Evolutionary conservation across 2,888 invertebrate species (phyloP).

Genomic region (Zelleria hepariella): DNA sequence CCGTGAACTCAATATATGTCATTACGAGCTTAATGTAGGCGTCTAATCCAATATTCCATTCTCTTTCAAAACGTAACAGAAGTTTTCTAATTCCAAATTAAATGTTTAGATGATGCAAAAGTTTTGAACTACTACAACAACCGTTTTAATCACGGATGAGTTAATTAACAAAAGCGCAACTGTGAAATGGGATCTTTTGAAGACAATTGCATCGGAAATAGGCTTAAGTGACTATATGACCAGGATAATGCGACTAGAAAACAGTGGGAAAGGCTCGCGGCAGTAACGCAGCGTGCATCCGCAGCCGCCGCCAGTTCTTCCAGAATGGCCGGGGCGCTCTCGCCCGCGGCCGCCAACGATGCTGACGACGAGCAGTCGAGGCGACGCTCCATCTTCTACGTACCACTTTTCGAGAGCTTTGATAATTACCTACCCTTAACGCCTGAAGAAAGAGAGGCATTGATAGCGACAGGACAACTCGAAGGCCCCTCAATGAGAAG

Average conservation of each 20-base stretch:
- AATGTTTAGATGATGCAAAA: background rate
- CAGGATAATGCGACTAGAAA: slow-evolving; percentile 43
- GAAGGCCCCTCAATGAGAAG: slow-evolving; percentile 33
- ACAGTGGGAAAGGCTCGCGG: slow-evolving; percentile 33
- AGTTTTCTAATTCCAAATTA: background rate
- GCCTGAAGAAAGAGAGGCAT: slow-evolving; percentile 57
- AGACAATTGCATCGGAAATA: slow-evolving; percentile 33
- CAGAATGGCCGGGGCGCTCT: slow-evolving; percentile 51
- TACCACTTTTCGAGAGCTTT: slow-evolving; percentile 76
- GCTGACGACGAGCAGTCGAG: slow-evolving; percentile 64
- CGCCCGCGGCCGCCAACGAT: slow-evolving; percentile 38
- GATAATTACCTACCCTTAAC: slow-evolving; percentile 71
- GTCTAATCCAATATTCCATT: slow-evolving; percentile 26
- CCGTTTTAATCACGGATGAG: slow-evolving; percentile 17
- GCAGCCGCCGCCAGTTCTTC: slow-evolving; percentile 22
- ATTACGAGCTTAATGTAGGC: background rate
- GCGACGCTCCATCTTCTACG: slow-evolving; percentile 82
- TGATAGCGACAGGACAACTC: slow-evolving; percentile 46
- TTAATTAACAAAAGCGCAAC: slow-evolving; percentile 31
- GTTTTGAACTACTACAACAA: background rate
- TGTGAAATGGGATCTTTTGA: slow-evolving; percentile 42
- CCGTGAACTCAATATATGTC: slow-evolving; percentile 10
- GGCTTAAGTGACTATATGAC: slow-evolving; percentile 46
- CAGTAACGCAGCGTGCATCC: slow-evolving; percentile 56
- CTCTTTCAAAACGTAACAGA: slow-evolving; percentile 12